These are phyloP conservation scores for Allolobophora icterica DNA, from an alignment of 2,888 invertebrate species.

Conservation along the genomic window DNA sequence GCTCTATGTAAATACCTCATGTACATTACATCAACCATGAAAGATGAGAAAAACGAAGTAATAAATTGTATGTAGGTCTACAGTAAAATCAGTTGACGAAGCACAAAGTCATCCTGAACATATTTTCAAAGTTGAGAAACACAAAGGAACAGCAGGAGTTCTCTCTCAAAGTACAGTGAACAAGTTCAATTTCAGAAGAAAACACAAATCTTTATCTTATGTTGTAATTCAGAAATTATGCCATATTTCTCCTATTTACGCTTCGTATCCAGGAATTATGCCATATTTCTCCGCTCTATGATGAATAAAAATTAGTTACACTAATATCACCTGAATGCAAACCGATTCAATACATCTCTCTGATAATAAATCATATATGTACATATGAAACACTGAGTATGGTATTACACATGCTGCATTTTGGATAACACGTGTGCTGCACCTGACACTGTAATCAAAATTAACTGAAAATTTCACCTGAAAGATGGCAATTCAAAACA, in stretches of 20 bases:
- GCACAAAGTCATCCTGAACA: neutral
- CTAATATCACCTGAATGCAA: slow-evolving; percentile 17
- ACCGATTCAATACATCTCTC: neutral
- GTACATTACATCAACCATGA: neutral
- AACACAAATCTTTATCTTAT: neutral
- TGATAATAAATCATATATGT: neutral
- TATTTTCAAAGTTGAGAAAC: neutral
- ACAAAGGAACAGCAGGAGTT: neutral
- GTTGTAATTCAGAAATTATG: neutral
- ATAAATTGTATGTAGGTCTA: slow-evolving; percentile 17
- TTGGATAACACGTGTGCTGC: neutral
- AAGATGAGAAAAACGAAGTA: neutral
- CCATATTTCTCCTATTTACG: neutral
- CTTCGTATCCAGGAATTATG: neutral
- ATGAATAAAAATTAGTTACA: slow-evolving; percentile 1
- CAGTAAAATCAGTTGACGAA: neutral
- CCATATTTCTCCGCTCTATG: neutral
- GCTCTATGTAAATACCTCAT: neutral
- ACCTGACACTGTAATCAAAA: neutral
- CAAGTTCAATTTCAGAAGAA: neutral
- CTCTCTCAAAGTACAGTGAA: neutral
- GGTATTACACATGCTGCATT: slow-evolving; percentile 1
- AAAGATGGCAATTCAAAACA: neutral
- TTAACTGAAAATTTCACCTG: neutral
- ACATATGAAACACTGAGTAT: neutral